Conservation (phyloP, 2,888 invertebrate genomes). For the Nymphalis c-album region DNA sequence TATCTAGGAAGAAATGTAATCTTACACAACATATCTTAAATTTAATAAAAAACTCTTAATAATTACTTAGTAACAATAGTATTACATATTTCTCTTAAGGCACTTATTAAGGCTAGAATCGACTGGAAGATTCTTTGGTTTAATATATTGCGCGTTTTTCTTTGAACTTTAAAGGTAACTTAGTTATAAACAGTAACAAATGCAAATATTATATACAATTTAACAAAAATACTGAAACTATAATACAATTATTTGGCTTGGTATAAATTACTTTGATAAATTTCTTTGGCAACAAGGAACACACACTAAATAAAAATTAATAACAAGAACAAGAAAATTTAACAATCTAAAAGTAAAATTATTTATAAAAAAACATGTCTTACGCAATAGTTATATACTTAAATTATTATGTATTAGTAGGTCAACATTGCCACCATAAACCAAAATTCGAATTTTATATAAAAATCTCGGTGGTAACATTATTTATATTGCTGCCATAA, state of each 20-base stretch:
- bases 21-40: constrained; percentile 27
- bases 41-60: constrained; percentile 43
- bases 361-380: constrained; percentile 56
- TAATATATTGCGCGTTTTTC: constrained; percentile 64
- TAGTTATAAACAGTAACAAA: constrained; percentile 67
- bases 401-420: constrained; percentile 29
- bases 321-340: constrained; percentile 77
- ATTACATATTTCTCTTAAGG: constrained; percentile 41
- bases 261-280: constrained; percentile 53
- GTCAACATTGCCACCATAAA: constrained; percentile 36
- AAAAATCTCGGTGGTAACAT: constrained; percentile 36
- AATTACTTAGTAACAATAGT: constrained; percentile 40
- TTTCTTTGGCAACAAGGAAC: constrained; percentile 81
- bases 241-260: constrained; percentile 60
- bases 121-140: constrained; percentile 77
- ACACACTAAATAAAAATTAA: constrained; percentile 75
- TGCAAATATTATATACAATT: constrained; percentile 58
- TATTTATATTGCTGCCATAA: constrained; percentile 28
- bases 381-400: constrained; percentile 43
- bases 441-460: constrained; percentile 23
- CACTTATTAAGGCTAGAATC: constrained; percentile 59
- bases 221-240: constrained; percentile 62
- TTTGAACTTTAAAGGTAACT: constrained; percentile 78
- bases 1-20: constrained; percentile 13
- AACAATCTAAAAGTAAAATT: constrained; percentile 71